Evolutionary conservation across 2,797 vertebrate genomes (phyloP), one percentile per base, ranked within the genome.

Genomic region (Manis javanica): DNA sequence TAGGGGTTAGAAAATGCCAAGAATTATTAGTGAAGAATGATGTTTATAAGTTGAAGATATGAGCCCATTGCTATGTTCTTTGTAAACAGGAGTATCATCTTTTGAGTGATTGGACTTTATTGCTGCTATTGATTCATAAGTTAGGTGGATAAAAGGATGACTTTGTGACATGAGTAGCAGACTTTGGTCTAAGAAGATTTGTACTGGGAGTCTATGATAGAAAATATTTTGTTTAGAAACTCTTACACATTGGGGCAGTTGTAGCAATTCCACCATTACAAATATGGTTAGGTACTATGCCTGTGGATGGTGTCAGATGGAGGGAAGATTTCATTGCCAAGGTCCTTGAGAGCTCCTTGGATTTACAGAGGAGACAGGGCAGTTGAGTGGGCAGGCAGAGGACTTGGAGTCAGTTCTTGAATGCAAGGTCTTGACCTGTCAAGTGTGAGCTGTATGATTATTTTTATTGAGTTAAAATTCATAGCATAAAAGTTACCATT

Each of bases 141-240:
- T 89, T 91, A 87, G 34, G n/a, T 96, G 23, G 57, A 72, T 86
- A 16, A 71, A 90, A 93, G 37, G 71, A 84, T 94, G 51, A 82
- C 39, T 95, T 85, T 57, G 53, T 95, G 59, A 93, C 11, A 75
- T 69, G 34, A 86, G 19, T 93, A 91, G 53, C 59, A 94, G 53
- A 63, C 9, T 10, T 90, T 87, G 64, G 34, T 94, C 57, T 85
- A 84, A 71, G 31, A 87, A 90, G 31, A 68, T 95, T 93, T 92
- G 7, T 90, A 83, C 12, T 87, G 29, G 31, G 51, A 95, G 11
- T 69, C 16, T 69, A n/a, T 87, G 49, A 14, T 95, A 74, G 79
- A 83, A 95, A 74, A 78, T 51, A 86, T 57, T 75, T 92, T 96
- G 39, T 93, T 92, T 81, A 79, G 69, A 95, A 95, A 87, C 3